phyloP scores from a whole-genome alignment of 1,140 invertebrate species.

The Stegodyphus mimosarum region DNA sequence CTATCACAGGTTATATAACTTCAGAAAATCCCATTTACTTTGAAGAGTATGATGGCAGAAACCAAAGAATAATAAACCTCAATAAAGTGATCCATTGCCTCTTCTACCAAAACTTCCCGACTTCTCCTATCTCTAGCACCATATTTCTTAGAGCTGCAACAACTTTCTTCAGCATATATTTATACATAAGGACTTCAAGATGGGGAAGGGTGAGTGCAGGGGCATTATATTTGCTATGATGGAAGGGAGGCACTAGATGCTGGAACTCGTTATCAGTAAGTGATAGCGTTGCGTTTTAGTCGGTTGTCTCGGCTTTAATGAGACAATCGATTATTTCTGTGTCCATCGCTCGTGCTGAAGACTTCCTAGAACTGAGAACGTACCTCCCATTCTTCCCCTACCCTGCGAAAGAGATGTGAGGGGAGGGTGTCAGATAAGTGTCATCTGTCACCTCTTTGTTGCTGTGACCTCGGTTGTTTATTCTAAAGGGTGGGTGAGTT shows the following conservation, averaged over 20 bases:
- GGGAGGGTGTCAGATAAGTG: slow-evolving; percentile 26
- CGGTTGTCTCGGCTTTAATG: slow-evolving; percentile 47
- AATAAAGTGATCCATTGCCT: slow-evolving; percentile 27
- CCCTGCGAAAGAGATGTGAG: too few species aligned
- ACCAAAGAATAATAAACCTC: too few species aligned
- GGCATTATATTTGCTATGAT: background rate
- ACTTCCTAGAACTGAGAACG: background rate
- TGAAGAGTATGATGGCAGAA: too few species aligned
- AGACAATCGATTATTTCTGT: slow-evolving; percentile 48
- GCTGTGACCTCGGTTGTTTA: slow-evolving; percentile 31
- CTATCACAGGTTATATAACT: too few species aligned
- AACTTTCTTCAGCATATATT: slow-evolving; percentile 31
- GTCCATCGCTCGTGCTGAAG: slow-evolving; percentile 17
- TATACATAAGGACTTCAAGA: background rate
- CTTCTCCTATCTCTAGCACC: slow-evolving; percentile 23
- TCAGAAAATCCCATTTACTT: too few species aligned
- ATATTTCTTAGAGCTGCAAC: slow-evolving; percentile 22
- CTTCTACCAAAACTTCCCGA: slow-evolving; percentile 20
- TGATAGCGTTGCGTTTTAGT: slow-evolving; percentile 49
- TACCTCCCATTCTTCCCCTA: background rate
- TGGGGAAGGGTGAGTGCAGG: background rate
- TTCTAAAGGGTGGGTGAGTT: slow-evolving; percentile 6
- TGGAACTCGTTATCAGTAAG: slow-evolving; percentile 24
- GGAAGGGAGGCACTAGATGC: background rate
- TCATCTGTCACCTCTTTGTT: slow-evolving; percentile 52